Conservation (phyloP, 2,888 invertebrate genomes). For the Napeogenes inachia region DNA sequence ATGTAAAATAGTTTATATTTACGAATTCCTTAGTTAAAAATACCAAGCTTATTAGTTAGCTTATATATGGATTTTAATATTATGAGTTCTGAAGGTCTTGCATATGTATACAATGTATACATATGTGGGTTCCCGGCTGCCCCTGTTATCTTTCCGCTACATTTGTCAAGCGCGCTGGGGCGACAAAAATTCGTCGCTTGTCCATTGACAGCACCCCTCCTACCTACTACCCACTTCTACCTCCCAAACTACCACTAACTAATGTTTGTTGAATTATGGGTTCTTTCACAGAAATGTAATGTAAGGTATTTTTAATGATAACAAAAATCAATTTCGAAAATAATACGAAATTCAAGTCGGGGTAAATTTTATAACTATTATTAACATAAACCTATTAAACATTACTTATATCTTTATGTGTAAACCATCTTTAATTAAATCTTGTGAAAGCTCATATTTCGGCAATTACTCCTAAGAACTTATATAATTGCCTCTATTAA, state of each 20-base stretch:
- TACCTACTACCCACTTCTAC: conserved; percentile 11
- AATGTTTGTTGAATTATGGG: neutral
- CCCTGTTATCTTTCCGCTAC: conserved; percentile 50
- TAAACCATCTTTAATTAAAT: conserved; percentile 26
- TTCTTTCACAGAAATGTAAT: neutral
- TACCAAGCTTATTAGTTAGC: neutral
- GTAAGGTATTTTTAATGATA: neutral
- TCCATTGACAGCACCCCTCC: conserved; percentile 25
- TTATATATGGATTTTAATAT: neutral
- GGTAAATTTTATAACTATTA: conserved; percentile 4
- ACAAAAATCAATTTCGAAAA: neutral
- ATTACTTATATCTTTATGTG: conserved; percentile 1
- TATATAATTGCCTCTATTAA: conserved; percentile 28
- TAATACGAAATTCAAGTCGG: neutral
- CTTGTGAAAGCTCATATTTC: conserved; percentile 19
- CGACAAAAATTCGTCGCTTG: conserved; percentile 44
- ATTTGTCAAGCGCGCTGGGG: conserved; percentile 51
- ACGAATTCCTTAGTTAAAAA: neutral
- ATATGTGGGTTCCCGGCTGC: conserved; percentile 4
- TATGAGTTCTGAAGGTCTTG: neutral
- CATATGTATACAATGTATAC: neutral
- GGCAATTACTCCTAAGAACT: conserved; percentile 17
- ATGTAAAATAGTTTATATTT: too few species aligned
- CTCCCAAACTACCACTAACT: neutral
- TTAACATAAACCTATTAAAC: conserved; percentile 19